Evolutionary conservation across 2,888 invertebrate species (phyloP), one percentile per base, ranked within the genome.

Genomic region (Agrotis ipsilon): DNA sequence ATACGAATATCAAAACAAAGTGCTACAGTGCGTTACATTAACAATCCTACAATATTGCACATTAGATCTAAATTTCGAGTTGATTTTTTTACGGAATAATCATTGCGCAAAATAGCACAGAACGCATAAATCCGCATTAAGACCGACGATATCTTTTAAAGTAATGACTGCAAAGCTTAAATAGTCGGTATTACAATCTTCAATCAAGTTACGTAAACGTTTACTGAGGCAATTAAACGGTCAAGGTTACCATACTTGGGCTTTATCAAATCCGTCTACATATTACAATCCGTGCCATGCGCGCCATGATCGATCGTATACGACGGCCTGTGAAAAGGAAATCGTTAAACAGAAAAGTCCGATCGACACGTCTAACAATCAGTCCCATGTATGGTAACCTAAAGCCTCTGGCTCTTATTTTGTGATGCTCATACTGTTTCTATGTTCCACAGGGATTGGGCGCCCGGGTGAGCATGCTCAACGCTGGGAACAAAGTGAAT

Each of bases 381-480:
- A 27, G 21, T 76, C 9, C 55, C 32, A 43, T 55, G 71, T 72
- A 72, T 72, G 71, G 76, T 72, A 72, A 57, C 72, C 54, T 68
- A 49, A 75, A 72, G 60, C 48, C 64, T 52, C 49, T 66, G 13
- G 51, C 39, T 59, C 60, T 57, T 58, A 52, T 57, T 70, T 69
- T n/a, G 13, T 69, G 58, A 21, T 57, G 16, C 76, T 80, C 43
- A 75, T 77, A 79, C 75, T 57, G 9, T 62, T 74, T 51, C 62
- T 60, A 59, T 84, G 83, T 87, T 88, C 82, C 64, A 69, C 88
- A 89, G 88, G 83, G 72, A 68, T 72, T 79, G 85, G 87, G 76
- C 67, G 78, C 88, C 87, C 45, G 86, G 88, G 68, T 88, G 88
- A 89, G 75, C 77, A 64, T 13, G 24, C 39, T 72, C 67, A 27